These are phyloP conservation scores for Pseudomugil tenellus DNA, from an alignment of 2,797 vertebrate species.

Conservation along the genomic window DNA sequence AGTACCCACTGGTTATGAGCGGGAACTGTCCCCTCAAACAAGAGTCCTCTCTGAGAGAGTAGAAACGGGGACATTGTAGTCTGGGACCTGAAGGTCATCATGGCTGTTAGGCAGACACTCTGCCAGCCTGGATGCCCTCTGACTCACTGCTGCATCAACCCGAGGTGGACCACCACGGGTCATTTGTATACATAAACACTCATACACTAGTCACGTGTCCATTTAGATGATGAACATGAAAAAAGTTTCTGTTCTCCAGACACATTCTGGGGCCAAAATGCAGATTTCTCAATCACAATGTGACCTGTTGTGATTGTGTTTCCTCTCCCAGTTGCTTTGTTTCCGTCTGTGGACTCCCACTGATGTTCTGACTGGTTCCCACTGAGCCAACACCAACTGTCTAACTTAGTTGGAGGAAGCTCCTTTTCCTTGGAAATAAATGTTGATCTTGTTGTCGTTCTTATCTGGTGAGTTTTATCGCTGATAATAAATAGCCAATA, in stretches of 20 bases:
- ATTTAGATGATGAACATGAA: slow-evolving; percentile 47
- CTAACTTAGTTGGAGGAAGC: slow-evolving; percentile 23
- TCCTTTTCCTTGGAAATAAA: slow-evolving; percentile 13
- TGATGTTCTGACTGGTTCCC: slow-evolving; percentile 20
- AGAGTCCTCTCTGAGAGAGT: slow-evolving; percentile 57
- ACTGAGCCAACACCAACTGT: slow-evolving; percentile 25
- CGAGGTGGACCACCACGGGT: slow-evolving; percentile 33
- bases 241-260: slow-evolving; percentile 49
- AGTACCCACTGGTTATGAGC: slow-evolving; percentile 36
- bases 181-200: slow-evolving; percentile 42
- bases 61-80: slow-evolving; percentile 76
- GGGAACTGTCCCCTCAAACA: slow-evolving; percentile 68
- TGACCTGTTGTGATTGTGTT: slow-evolving; percentile 40
- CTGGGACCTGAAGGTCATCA: slow-evolving; percentile 57
- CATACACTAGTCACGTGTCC: slow-evolving; percentile 74
- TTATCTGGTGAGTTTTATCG: slow-evolving; percentile 8
- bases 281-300: slow-evolving; percentile 50
- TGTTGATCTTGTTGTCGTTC: background rate
- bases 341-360: slow-evolving; percentile 34
- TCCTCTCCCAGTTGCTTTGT: slow-evolving; percentile 18
- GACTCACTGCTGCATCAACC: slow-evolving; percentile 68
- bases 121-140: slow-evolving; percentile 55
- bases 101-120: slow-evolving; percentile 59
- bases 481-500: background rate
- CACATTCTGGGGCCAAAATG: slow-evolving; percentile 19